Evolutionary conservation across 1,140 invertebrate species (phyloP), one percentile per base, ranked within the genome.

Genomic region (Caerostris darwini): DNA sequence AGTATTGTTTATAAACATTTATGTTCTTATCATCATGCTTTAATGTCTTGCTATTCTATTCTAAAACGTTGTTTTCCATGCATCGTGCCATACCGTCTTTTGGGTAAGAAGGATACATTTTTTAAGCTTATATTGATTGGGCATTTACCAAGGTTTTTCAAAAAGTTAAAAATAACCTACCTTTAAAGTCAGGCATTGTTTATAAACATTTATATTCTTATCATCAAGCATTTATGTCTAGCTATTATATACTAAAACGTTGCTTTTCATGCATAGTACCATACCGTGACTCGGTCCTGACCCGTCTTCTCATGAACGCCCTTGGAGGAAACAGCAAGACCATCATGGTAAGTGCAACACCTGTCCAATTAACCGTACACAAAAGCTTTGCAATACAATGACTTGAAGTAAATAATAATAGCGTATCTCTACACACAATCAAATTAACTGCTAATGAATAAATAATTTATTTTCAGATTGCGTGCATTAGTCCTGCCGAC

Each of bases 251-350:
- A 3, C 12, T 19, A 17, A 34, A 83, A 83, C 50, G 56, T 54
- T 64, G 12, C 64, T 34, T n/a, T 77, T 61, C 54, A 8, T 53
- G 96, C n/a, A 94, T 96, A 92, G 96, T 97, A 6, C 97, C 97
- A 8, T 97, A 97, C 95, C 95, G 97, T 95, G 97, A 97, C 94
- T 97, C 97, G 8, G 96, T 97, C 5, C 95, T 97, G 19, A 97
- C 97, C 3, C 97, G 97, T 95, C 95, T 97, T 12, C 95, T 97
- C 69, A 97, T 97, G 96, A 97, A 97, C 96, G 97, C 97, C 53
- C 95, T 97, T 4, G 97, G 97, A 94, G 97, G 97, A 81, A 97
- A 97, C 95, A 97, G 97, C 95, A 97, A 97, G 95, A 97, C 97
- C 12, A 96, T 97, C 57, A 97, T 97, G 97, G 97, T 97, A 95